A percentile compares a stretch with the other conserved stretches of the same genome.
phyloP scores from a whole-genome alignment of 2,113 vertebrate genomes.

The Pimephales promelas region DNA sequence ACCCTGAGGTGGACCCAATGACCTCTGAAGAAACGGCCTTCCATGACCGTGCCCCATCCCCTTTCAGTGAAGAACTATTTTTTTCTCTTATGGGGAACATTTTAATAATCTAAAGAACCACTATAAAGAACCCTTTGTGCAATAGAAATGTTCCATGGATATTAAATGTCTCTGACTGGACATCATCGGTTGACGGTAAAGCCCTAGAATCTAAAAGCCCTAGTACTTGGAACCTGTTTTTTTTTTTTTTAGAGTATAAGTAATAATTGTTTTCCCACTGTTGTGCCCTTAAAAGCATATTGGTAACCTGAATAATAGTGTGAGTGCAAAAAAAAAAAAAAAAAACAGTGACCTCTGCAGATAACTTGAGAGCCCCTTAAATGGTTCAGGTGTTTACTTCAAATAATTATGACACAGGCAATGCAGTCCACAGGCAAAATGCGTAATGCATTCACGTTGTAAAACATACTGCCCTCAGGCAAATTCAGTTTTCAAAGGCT shows the following conservation, averaged over 20 bases:
- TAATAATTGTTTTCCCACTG: neutral
- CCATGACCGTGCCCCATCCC: too few relatives aligned
- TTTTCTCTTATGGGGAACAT: too few relatives aligned
- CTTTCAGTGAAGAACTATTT: too few relatives aligned
- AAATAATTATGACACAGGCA: conserved; percentile 44
- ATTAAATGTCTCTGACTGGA: neutral
- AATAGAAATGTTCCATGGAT: too few relatives aligned
- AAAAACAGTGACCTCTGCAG: too few relatives aligned
- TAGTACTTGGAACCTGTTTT: neutral
- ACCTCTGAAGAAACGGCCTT: too few relatives aligned
- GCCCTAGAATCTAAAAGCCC: neutral
- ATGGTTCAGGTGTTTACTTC: conserved; percentile 42
- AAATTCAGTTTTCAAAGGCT: conserved; percentile 46
- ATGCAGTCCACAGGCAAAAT: conserved; percentile 30
- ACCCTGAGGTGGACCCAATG: too few relatives aligned
- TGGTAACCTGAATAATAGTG: neutral
- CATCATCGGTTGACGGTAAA: neutral
- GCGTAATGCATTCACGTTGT: conserved; percentile 27
- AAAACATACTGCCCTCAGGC: conserved; percentile 36
- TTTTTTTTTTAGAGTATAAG: neutral
- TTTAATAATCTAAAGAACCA: too few relatives aligned
- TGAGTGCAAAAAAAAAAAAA: too few relatives aligned
- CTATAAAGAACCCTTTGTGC: too few relatives aligned
- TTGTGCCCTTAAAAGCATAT: conserved; percentile 1
- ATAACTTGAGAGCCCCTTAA: conserved; percentile 13